Evolutionary conservation across 2,113 vertebrate genomes (phyloP), one percentile per base, ranked within the genome.

Genomic region (Alosa alosa): DNA sequence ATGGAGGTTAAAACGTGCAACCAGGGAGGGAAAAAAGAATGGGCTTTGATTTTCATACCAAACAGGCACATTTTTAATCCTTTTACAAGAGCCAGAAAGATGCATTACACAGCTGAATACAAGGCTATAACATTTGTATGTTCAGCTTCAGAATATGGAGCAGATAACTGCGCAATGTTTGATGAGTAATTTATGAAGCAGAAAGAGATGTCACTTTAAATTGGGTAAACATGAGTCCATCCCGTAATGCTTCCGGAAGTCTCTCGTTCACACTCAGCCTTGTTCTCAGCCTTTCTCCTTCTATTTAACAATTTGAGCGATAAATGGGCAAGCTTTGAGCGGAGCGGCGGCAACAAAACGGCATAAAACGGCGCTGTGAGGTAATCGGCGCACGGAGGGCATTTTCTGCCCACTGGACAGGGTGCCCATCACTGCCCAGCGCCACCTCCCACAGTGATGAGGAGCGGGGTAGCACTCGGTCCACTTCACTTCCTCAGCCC

Each of bases 281-380:
- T 31, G n/a, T 17, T 44, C 44, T 52, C 6, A 44, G 49, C 72
- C 82, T 72, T 75, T 18, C 46, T 6, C 18, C 17, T 11, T 57
- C 60, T 45, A 50, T 60, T 60, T 64, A 52, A 31, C 52, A 60
- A 81, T 82, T 84, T 20, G 22, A 83, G 44, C 83, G 82, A 84
- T 81, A 50, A 81, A 64, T 81, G 46, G 72, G 41, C 22, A 3
- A 55, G 31, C 81, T 84, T 84, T 36, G 85, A 82, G 55, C 25
- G 57, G 85, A 57, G 44, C 60, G 81, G 11, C 10, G 1, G 50
- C 13, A 44, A 52, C 50, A 52, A 52, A 52, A 52, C 10, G 31
- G 50, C n/a, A 55, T 55, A 81, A 87, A 85, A 82, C 81, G 46
- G 60, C 82, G 52, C 86, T 89, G 84, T 85, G 52, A 89, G 81